These are phyloP conservation scores for Harpegnathos saltator DNA, from an alignment of 1,140 invertebrate species.

Conservation along the genomic window DNA sequence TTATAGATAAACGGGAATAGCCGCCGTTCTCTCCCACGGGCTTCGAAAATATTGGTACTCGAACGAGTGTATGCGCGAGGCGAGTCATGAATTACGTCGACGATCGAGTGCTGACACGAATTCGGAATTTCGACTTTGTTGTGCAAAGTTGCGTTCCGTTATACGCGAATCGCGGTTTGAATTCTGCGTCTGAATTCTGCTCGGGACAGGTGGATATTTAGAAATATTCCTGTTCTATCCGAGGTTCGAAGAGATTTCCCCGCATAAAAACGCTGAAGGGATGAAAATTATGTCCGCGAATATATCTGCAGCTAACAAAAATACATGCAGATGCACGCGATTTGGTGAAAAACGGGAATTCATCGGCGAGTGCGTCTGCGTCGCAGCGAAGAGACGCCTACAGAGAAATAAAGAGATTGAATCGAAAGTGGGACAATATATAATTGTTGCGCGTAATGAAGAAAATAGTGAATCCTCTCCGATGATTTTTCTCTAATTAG, in stretches of 20 bases:
- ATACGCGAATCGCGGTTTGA: too few relatives aligned
- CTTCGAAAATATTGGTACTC: constrained; percentile 8
- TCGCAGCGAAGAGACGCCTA: neutral
- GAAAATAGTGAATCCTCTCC: constrained; percentile 10
- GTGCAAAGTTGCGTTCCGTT: neutral
- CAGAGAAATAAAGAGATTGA: neutral
- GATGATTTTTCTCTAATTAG: constrained; percentile 25
- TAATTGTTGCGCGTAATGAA: constrained; percentile 4
- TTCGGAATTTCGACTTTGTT: neutral
- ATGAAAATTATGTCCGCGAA: too few relatives aligned
- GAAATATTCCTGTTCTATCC: too few relatives aligned
- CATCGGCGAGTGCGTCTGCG: neutral
- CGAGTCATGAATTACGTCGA: neutral
- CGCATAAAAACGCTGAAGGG: too few relatives aligned
- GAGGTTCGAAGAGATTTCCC: too few relatives aligned
- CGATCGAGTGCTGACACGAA: neutral
- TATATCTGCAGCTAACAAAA: too few relatives aligned
- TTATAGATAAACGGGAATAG: constrained; percentile 9
- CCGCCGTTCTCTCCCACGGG: neutral
- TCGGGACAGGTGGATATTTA: too few relatives aligned
- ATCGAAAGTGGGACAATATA: neutral
- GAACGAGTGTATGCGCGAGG: neutral
- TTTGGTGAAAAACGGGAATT: neutral
- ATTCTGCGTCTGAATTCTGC: too few relatives aligned
- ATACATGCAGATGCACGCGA: too few relatives aligned